Conservation (phyloP, 30 jellyfish, hydroid and myxozoan species). For the Aurelia sp. region DNA sequence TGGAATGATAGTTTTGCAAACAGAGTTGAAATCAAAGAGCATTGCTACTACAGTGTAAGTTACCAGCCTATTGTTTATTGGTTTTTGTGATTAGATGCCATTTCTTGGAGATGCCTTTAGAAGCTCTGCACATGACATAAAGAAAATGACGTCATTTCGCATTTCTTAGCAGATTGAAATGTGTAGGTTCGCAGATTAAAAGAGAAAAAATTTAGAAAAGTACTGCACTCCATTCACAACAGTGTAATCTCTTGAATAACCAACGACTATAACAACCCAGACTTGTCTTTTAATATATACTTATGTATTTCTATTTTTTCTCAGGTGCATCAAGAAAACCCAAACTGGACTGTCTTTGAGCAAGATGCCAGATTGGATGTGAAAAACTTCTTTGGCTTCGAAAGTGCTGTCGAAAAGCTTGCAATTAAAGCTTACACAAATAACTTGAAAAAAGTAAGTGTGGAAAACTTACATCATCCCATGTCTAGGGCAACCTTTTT, state of each 20-base stretch:
- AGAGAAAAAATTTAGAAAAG: no score
- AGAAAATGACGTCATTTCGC: no score
- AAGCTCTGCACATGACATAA: no score
- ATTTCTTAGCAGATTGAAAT: no score
- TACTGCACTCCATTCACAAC: no score
- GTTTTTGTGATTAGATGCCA: no score
- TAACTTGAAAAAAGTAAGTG: slow-evolving; percentile 81
- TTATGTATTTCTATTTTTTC: background rate
- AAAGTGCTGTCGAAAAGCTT: slow-evolving; percentile 90
- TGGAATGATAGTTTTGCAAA: slow-evolving; percentile 95
- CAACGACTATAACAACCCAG: no score
- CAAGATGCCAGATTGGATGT: slow-evolving; percentile 96
- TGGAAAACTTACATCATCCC: no score
- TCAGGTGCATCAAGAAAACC: slow-evolving; percentile 94
- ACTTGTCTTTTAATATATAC: background rate
- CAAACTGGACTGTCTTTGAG: slow-evolving; percentile 92
- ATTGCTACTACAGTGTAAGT: slow-evolving; percentile 94
- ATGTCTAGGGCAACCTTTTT: no score
- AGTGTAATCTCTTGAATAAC: no score
- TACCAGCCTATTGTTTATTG: background rate
- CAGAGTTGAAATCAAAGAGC: slow-evolving; percentile 83
- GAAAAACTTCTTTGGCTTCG: slow-evolving; percentile 92
- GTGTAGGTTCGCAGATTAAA: no score
- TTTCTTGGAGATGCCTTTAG: no score
- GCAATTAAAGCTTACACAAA: slow-evolving; percentile 93